Percentiles rank a stretch among this genome's conserved stretches.
Evolutionary conservation across 2,113 vertebrate genomes (phyloP).

Genomic region (Promerops cafer): DNA sequence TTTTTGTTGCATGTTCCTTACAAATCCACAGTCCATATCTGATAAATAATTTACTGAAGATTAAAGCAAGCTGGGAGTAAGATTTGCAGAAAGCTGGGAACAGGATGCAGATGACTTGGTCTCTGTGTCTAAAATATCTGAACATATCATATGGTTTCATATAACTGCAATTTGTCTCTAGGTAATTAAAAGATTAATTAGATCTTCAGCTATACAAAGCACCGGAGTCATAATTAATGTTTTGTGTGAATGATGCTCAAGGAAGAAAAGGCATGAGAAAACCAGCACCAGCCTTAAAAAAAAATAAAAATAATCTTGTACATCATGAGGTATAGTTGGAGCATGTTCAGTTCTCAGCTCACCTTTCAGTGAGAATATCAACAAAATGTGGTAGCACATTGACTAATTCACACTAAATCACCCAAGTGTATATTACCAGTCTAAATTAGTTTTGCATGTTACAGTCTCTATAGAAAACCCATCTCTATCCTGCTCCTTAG

Average conservation of each 20-base stretch:
- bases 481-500: background rate
- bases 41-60: background rate
- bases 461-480: background rate
- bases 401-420: background rate
- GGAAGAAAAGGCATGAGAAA: background rate
- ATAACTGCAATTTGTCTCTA: background rate
- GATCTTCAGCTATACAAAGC: background rate
- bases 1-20: background rate
- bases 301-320: background rate
- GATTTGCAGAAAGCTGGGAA: background rate
- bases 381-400: background rate
- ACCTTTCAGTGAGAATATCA: background rate
- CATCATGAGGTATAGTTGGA: background rate
- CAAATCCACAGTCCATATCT: background rate
- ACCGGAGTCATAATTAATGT: background rate
- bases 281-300: background rate
- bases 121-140: background rate
- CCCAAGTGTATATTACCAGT: background rate
- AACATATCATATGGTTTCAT: background rate
- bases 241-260: background rate
- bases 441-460: background rate
- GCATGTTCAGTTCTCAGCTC: background rate
- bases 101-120: background rate
- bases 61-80: background rate
- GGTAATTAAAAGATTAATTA: background rate